phyloP scores from a whole-genome alignment of 1,140 invertebrate species.

The Radopholus similis region DNA sequence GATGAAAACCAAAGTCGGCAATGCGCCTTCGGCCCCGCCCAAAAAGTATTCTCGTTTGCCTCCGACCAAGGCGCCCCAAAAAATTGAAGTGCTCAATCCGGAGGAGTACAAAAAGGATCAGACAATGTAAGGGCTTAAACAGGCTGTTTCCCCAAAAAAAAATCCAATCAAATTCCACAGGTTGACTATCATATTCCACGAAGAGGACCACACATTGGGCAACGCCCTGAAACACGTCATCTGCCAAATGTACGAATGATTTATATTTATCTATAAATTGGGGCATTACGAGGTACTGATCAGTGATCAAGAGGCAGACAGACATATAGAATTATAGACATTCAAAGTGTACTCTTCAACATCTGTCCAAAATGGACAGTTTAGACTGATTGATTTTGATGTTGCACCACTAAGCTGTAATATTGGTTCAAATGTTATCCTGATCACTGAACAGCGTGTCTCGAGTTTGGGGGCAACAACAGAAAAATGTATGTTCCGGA shows the following conservation, averaged over 20 bases:
- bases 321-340: too few species aligned
- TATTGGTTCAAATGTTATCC: too few species aligned
- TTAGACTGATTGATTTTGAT: too few species aligned
- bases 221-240: slow-evolving; percentile 52
- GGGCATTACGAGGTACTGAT: too few species aligned
- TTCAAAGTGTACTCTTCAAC: too few species aligned
- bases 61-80: neutral
- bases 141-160: too few species aligned
- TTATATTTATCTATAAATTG: slow-evolving; percentile 7
- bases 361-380: too few species aligned
- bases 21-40: too few species aligned
- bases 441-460: too few species aligned
- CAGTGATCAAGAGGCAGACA: too few species aligned
- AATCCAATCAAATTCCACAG: neutral
- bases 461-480: too few species aligned
- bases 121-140: slow-evolving; percentile 4
- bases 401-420: too few species aligned
- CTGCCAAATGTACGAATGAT: slow-evolving; percentile 40
- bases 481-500: slow-evolving; percentile 3
- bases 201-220: slow-evolving; percentile 56
- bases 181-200: slow-evolving; percentile 44
- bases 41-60: slow-evolving; percentile 4
- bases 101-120: slow-evolving; percentile 35
- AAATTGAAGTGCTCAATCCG: slow-evolving; percentile 30
- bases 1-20: neutral